Evolutionary conservation across 2,113 vertebrate species (phyloP).

Genomic region (Actenoides lindsayi): DNA sequence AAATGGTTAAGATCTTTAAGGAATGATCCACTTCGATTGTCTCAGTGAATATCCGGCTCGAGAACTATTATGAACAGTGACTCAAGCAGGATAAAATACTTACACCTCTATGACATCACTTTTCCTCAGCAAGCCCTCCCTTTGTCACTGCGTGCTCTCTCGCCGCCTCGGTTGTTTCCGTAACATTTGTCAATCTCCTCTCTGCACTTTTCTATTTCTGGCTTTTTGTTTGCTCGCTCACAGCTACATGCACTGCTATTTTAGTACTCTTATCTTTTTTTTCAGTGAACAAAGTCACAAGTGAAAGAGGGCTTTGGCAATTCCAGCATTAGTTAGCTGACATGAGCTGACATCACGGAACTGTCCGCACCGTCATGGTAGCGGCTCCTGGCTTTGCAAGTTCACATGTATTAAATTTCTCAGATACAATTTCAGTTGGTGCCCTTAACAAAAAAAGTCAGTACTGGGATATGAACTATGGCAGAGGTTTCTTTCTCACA

Average conservation of each 20-base stretch:
- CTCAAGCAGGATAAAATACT: not conserved
- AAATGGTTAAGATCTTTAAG: not conserved
- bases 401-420: not conserved
- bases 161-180: rapidly evolving
- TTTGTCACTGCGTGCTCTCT: not conserved
- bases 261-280: not conserved
- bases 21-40: not conserved
- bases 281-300: conserved; percentile 23
- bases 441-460: not conserved
- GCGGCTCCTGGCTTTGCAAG: not conserved
- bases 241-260: conserved; percentile 31
- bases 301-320: not conserved
- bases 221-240: conserved; percentile 29
- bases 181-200: not conserved
- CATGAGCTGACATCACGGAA: not conserved
- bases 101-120: not conserved
- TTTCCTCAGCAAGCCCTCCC: not conserved
- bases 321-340: not conserved
- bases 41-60: not conserved
- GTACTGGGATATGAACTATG: not conserved
- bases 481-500: not conserved
- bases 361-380: not conserved
- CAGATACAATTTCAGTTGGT: not conserved
- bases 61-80: not conserved
- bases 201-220: conserved; percentile 17